phyloP scores from a whole-genome alignment of 2,888 invertebrate genomes.

The Oligia strigilis region DNA sequence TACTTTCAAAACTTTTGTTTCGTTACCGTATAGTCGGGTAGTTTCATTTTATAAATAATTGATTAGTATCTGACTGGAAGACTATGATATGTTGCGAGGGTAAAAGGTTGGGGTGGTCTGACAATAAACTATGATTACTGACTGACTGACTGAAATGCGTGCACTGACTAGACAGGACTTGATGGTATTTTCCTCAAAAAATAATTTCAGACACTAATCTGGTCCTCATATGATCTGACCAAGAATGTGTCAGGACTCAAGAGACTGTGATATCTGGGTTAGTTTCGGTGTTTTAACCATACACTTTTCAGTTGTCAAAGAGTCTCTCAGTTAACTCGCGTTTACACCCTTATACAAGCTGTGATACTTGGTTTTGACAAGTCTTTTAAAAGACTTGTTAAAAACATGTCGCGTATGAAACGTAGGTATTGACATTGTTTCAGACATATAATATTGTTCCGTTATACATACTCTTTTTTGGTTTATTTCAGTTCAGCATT shows the following conservation, averaged over 20 bases:
- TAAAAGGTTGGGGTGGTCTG: neutral
- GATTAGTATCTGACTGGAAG: constrained; percentile 26
- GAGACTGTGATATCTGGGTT: neutral
- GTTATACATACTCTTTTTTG: neutral
- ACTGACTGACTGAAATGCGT: neutral
- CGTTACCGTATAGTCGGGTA: constrained; percentile 14
- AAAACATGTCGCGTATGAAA: neutral
- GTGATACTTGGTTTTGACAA: too few relatives aligned
- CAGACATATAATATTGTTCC: neutral
- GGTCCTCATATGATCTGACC: too few relatives aligned
- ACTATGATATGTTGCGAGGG: neutral
- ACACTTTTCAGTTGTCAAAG: neutral
- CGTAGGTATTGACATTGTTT: neutral
- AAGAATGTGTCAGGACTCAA: too few relatives aligned
- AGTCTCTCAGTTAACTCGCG: neutral
- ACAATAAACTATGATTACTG: neutral
- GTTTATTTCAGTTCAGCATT: neutral
- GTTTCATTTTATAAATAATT: constrained; percentile 48
- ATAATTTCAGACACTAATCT: neutral
- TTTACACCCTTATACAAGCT: neutral
- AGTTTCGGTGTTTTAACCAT: neutral
- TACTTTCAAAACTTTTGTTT: constrained; percentile 59
- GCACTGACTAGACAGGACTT: neutral
- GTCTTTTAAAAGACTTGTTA: too few relatives aligned
- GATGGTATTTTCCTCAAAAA: neutral